A percentile compares a stretch with the other conserved stretches of the same genome.
Evolutionary conservation across 2,797 vertebrate genomes (phyloP).

Genomic region (Muscicapa striata): DNA sequence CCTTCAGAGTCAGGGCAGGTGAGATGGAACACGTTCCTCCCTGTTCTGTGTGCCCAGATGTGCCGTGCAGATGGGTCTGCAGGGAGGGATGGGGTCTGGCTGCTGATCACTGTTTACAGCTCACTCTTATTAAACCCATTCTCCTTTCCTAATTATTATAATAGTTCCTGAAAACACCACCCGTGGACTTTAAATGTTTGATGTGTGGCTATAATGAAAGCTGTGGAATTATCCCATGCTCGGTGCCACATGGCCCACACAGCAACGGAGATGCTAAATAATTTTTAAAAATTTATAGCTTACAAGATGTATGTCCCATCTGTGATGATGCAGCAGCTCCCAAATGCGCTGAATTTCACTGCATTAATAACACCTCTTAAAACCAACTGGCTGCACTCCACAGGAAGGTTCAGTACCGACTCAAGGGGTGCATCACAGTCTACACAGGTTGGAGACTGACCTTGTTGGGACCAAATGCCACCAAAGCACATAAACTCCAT

Average conservation of each 20-base stretch:
- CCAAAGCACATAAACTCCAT: background rate
- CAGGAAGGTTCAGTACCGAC: conserved; percentile 17
- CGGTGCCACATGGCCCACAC: conserved; percentile 41
- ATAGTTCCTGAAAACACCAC: conserved; percentile 10
- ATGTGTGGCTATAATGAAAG: conserved; percentile 7
- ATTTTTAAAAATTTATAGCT: conserved; percentile 69
- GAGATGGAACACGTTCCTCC: background rate
- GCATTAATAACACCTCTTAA: conserved; percentile 60
- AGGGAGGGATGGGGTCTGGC: background rate
- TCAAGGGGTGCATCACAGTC: background rate
- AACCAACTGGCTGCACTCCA: conserved; percentile 47
- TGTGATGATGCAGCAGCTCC: conserved; percentile 47
- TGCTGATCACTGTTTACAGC: background rate
- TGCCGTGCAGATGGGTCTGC: background rate
- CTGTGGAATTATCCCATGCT: conserved; percentile 28
- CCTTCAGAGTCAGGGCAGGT: background rate
- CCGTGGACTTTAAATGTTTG: conserved; percentile 34
- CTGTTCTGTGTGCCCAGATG: background rate
- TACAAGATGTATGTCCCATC: conserved; percentile 65
- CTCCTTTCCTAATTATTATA: conserved; percentile 42
- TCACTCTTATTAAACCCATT: conserved; percentile 31
- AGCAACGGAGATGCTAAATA: conserved; percentile 49
- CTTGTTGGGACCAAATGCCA: background rate
- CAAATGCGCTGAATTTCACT: conserved; percentile 49
- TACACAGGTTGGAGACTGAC: conserved; percentile 8